Base-by-base conservation (phyloP, 2,888 invertebrate genomes). In the Mythimna vitellina region DNA sequence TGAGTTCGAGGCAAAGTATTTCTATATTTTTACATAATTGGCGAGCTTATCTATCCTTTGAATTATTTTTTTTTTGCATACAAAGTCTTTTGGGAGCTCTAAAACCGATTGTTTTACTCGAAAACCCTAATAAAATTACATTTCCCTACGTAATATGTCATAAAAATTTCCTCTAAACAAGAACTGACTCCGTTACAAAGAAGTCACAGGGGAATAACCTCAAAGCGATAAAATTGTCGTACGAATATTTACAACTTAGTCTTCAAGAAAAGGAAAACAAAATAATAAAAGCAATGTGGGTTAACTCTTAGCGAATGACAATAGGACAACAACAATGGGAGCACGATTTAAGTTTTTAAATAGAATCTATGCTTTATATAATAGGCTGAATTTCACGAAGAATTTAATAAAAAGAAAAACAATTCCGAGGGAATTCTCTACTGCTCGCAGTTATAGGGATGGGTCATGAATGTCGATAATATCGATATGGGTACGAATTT, bases 371-470 rank as follows among this genome's bases (percentile, higher is more conserved):
- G 8, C 35, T 49, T 51, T 29, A 17, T 3, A 56, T 32, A 5
- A 46, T 46, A 57, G 32, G 8, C 38, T 53, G 66, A 82, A 82
- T 73, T 81, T 77, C 78, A n/a, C 46, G 35, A 64, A 46, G 79
- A 83, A 85, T 85, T 78, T 79, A 82, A 82, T 83, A 85, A 76
- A 69, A 82, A 57, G 56, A 42, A 76, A 71, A 73, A 58, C 61
- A 65, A 60, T 63, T 53, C 46, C n/a, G 22, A 53, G 3, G 3
- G 49, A 49, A 78, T 78, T 78, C 32, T 63, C 32, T 49, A 7
- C 61, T 12, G 64, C 53, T 25, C 51, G 49, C 69, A 14, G 54
- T 65, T 35, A 60, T 57, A 75, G 57, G 57, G 70, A 72, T 70
- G 78, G 22, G 14, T 22, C 29, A 29, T 51, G 61, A 53, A 32